A percentile compares a stretch with the other conserved stretches of the same genome.
Conservation (phyloP, 2,797 vertebrate genomes). For the Onychomys arenicola region DNA sequence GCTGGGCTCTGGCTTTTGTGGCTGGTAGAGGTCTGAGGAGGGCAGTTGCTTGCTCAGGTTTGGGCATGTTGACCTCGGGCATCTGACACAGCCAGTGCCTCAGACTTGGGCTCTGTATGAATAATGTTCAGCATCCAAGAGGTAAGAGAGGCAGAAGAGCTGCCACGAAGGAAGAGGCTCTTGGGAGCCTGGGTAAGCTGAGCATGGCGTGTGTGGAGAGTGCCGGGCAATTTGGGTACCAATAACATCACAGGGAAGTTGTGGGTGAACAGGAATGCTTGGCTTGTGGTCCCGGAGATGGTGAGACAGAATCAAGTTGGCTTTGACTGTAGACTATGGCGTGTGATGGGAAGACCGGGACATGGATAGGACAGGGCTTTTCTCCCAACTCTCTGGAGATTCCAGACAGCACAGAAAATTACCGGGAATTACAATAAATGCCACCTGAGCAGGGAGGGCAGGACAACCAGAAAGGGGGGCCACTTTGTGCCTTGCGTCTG, state of each 20-base stretch:
- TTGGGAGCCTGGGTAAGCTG: background rate
- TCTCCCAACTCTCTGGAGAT: background rate
- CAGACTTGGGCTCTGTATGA: background rate
- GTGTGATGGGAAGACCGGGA: background rate
- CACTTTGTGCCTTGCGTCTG: background rate
- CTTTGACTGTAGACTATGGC: background rate
- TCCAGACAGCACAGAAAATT: constrained; percentile 47
- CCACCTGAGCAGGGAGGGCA: background rate
- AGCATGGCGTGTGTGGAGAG: background rate
- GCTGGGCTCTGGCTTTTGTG: background rate
- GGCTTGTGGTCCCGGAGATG: background rate
- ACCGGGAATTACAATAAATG: constrained; percentile 16
- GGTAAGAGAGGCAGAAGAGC: background rate
- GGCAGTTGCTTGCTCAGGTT: constrained; percentile 45
- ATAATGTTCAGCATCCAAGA: background rate
- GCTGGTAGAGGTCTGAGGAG: background rate
- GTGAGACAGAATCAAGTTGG: background rate
- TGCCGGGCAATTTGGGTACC: background rate
- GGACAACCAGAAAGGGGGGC: background rate
- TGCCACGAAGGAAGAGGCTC: background rate
- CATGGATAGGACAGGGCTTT: background rate
- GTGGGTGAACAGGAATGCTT: background rate
- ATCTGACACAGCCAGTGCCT: background rate
- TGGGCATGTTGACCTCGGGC: background rate
- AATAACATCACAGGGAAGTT: too few relatives aligned